Conservation (phyloP, 2,113 vertebrate genomes). For the Zootoca vivipara region DNA sequence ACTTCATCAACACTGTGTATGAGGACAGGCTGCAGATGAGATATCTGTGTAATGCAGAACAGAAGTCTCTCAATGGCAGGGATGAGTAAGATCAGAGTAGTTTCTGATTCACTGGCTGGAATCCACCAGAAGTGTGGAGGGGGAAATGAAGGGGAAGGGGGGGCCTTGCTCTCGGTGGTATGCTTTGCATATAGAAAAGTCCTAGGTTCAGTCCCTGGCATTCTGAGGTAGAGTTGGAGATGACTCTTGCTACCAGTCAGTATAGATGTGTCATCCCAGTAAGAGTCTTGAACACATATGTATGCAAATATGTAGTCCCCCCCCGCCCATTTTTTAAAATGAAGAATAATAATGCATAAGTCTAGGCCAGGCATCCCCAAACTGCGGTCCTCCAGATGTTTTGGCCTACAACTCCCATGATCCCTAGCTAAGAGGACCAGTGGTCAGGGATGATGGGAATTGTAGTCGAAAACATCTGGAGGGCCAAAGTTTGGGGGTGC, state of each 20-base stretch:
- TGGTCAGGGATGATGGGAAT: no score
- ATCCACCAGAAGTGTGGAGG: neutral
- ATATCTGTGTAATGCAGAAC: neutral
- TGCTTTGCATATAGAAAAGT: neutral
- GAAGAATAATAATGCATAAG: no score
- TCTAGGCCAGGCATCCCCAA: no score
- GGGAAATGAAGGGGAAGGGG: neutral
- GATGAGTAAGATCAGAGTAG: neutral
- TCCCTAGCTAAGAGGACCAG: no score
- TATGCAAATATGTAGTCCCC: neutral
- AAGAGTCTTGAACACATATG: neutral
- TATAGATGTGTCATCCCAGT: neutral
- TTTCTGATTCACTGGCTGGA: neutral
- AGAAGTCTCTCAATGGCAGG: neutral
- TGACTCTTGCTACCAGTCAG: neutral
- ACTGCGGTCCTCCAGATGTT: no score
- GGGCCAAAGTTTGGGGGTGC: no score
- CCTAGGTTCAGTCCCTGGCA: neutral
- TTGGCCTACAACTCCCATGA: no score
- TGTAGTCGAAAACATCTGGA: no score
- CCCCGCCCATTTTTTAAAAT: no score
- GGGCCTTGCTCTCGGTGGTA: neutral
- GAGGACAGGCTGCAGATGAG: neutral
- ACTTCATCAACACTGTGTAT: no score
- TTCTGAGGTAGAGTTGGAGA: neutral